A percentile compares a stretch with the other conserved stretches of the same genome.
Evolutionary conservation across 2,888 invertebrate genomes (phyloP).

Genomic region (Habrosyne pyritoides): DNA sequence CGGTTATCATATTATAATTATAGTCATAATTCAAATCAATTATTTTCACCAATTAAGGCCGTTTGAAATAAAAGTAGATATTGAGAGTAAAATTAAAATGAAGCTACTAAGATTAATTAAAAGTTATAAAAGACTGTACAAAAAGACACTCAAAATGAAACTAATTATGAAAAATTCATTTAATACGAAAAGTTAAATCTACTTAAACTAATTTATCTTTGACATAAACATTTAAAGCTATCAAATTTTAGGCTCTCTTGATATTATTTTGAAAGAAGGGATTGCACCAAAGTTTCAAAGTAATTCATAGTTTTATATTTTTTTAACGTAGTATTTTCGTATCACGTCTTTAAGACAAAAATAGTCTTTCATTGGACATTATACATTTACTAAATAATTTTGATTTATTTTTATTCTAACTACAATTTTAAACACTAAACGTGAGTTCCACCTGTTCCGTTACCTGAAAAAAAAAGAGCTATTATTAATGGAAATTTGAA

Average conservation of each 20-base stretch:
- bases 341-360: slow-evolving; percentile 14
- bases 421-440: slow-evolving; percentile 44
- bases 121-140: not conserved
- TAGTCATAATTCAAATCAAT: no score
- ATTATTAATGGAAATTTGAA: slow-evolving; percentile 1
- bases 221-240: slow-evolving; percentile 78
- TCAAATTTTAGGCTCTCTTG: slow-evolving; percentile 62
- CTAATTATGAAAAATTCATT: not conserved
- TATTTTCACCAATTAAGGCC: no score
- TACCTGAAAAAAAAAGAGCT: slow-evolving; percentile 58
- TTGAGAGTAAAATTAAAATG: no score
- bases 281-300: slow-evolving; percentile 11
- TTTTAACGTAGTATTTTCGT: slow-evolving; percentile 17
- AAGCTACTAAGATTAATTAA: not conserved
- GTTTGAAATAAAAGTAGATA: no score
- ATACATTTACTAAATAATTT: slow-evolving; percentile 13
- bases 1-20: no score
- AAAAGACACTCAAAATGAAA: not conserved
- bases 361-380: not conserved
- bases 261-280: slow-evolving; percentile 20
- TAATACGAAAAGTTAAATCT: not conserved
- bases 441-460: slow-evolving; percentile 63
- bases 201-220: slow-evolving; percentile 54
- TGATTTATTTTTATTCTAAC: slow-evolving; percentile 31
- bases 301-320: slow-evolving; percentile 21